Percentiles rank a stretch among this genome's conserved stretches.
These are phyloP conservation scores for Aphis craccivora DNA, from an alignment of 1,140 invertebrate species.

Conservation along the genomic window DNA sequence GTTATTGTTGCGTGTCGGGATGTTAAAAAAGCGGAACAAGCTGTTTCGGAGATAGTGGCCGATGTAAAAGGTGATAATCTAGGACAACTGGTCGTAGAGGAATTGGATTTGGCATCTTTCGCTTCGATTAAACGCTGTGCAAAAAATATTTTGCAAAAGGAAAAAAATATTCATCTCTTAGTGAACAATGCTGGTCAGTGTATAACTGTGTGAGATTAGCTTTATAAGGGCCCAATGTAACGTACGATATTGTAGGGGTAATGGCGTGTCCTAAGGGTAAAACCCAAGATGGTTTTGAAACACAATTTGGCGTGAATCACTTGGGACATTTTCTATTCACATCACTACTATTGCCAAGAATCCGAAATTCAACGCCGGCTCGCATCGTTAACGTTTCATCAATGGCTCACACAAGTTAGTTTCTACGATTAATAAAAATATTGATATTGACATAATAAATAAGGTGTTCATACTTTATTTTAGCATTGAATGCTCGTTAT, in stretches of 20 bases:
- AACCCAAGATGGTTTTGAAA: constrained; percentile 74
- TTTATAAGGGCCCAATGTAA: background rate
- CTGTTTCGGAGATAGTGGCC: constrained; percentile 64
- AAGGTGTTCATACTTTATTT: background rate
- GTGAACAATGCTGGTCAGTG: constrained; percentile 80
- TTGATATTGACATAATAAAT: background rate
- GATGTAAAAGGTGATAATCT: constrained; percentile 62
- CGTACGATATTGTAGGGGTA: constrained; percentile 65
- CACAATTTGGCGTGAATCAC: constrained; percentile 80
- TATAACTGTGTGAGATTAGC: background rate
- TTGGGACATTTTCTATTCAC: constrained; percentile 88
- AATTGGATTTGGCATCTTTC: constrained; percentile 77
- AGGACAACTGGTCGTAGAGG: constrained; percentile 70
- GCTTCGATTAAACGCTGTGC: constrained; percentile 77
- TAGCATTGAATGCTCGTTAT: background rate
- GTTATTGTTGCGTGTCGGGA: constrained; percentile 76
- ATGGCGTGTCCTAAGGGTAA: constrained; percentile 73
- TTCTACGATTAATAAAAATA: background rate
- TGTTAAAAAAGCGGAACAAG: constrained; percentile 66
- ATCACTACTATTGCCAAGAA: constrained; percentile 74
- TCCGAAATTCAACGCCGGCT: constrained; percentile 69
- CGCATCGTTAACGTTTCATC: constrained; percentile 77
- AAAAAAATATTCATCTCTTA: constrained; percentile 74
- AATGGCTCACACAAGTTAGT: constrained; percentile 68
- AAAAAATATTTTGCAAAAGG: constrained; percentile 68